phyloP scores from a whole-genome alignment of 2,113 vertebrate genomes.

The Toxotes jaculatrix region DNA sequence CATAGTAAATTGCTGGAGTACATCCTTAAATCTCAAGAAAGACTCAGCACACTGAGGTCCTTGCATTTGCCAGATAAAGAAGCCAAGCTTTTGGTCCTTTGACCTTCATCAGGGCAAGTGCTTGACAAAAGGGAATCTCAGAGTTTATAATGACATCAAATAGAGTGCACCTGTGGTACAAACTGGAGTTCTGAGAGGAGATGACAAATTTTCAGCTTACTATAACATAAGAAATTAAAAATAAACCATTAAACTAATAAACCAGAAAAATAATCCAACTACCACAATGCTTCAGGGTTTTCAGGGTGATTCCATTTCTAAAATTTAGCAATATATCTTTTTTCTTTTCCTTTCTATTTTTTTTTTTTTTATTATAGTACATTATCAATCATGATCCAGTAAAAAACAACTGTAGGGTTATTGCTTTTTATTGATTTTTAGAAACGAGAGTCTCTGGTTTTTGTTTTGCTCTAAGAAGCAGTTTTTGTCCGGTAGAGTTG shows the following conservation, averaged over 20 bases:
- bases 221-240: neutral
- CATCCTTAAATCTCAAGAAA: conserved; percentile 18
- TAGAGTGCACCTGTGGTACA: neutral
- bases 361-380: neutral
- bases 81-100: neutral
- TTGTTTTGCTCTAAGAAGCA: conserved; percentile 12
- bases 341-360: too few species aligned
- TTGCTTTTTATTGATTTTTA: conserved; percentile 54
- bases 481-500: conserved; percentile 10
- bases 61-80: conserved; percentile 18
- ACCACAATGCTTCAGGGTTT: neutral
- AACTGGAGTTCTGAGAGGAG: neutral
- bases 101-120: conserved; percentile 3
- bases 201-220: neutral
- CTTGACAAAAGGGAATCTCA: neutral
- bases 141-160: conserved; percentile 1
- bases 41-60: neutral
- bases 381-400: conserved; percentile 31
- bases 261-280: neutral
- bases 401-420: conserved; percentile 20
- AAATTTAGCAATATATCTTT: conserved; percentile 4
- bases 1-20: conserved; percentile 13
- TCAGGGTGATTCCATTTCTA: neutral
- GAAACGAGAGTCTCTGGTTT: neutral
- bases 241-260: neutral